Conservation (phyloP, 2,797 vertebrate genomes). For the Cirrhinus mrigala region DNA sequence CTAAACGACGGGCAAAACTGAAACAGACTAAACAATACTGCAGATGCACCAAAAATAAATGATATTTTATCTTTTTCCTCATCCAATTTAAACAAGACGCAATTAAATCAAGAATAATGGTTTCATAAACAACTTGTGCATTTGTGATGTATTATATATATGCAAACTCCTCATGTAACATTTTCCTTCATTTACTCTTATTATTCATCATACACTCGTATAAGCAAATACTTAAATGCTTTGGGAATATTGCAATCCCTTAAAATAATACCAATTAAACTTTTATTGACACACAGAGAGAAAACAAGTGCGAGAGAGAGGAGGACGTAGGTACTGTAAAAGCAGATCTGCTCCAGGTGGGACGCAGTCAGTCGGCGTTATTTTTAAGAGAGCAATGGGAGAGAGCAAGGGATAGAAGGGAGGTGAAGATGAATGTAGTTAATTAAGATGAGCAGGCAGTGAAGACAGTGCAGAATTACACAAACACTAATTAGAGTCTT, state of each 20-base stretch:
- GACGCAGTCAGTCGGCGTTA: constrained; percentile 80
- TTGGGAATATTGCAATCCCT: constrained; percentile 23
- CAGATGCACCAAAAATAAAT: neutral
- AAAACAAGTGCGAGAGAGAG: neutral
- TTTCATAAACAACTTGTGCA: neutral
- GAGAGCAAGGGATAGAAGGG: constrained; percentile 68
- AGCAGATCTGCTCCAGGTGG: constrained; percentile 85
- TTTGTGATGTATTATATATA: neutral
- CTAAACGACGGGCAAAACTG: neutral
- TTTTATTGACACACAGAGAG: constrained; percentile 29
- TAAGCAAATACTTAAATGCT: constrained; percentile 30
- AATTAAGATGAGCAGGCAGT: constrained; percentile 87
- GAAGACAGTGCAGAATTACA: constrained; percentile 88
- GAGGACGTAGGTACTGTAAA: constrained; percentile 40
- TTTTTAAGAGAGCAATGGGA: constrained; percentile 81
- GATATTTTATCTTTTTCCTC: neutral
- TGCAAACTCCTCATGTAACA: neutral
- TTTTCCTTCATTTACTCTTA: constrained; percentile 17
- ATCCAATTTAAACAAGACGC: neutral
- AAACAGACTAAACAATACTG: neutral
- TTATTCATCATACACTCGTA: constrained; percentile 10
- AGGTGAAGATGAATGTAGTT: constrained; percentile 88
- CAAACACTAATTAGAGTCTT: constrained; percentile 88
- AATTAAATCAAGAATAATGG: neutral
- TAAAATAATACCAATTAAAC: constrained; percentile 31